Evolutionary conservation across 1,140 invertebrate species (phyloP), one percentile per base, ranked within the genome.

Genomic region (Diorhabda elongata): DNA sequence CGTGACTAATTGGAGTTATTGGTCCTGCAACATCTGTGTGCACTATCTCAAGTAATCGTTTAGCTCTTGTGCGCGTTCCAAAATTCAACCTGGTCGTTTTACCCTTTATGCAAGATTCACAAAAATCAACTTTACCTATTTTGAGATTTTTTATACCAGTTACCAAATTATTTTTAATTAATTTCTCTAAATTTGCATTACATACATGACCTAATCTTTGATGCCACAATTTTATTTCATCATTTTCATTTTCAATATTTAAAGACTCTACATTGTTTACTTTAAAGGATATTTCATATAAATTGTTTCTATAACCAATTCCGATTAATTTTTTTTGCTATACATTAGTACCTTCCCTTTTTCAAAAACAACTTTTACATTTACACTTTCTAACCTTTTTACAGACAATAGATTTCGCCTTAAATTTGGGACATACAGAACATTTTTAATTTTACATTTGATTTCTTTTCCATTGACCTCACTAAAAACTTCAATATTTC

Each of bases 1-100:
- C 73, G 44, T 57, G 67, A 5, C 77, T 75, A 42, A 57, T 11
- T 64, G 75, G 76, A 60, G 67, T 73, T 42, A 82, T 79, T 42
- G 45, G 45, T 52, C 45, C 45, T 52, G 8, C 45, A 5, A 52
- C 8, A 52, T 52, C 45, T 52, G 45, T 52, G 8, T 52, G 45
- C 5, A 52, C 8, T 52, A 52, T 52, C 8, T 52, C 45, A 6
- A 52, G 8, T 77, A 65, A 6, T 71, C 70, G 70, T 45, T 71
- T 62, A 58, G 71, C 67, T 71, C 64, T 71, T 70, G 73, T 41
- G 42, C 70, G 74, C 4, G 42, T 59, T 59, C 44, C 71, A 61
- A 79, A 79, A 44, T 76, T 69, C 26, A 61, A 60, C 64, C 74
- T 71, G 58, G 67, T 75, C n/a, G 61, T 70, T 60, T 77, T 77